A percentile compares a stretch with the other conserved stretches of the same genome.
Conservation (phyloP, 1,140 invertebrate genomes). For the Lepidostoma basale region DNA sequence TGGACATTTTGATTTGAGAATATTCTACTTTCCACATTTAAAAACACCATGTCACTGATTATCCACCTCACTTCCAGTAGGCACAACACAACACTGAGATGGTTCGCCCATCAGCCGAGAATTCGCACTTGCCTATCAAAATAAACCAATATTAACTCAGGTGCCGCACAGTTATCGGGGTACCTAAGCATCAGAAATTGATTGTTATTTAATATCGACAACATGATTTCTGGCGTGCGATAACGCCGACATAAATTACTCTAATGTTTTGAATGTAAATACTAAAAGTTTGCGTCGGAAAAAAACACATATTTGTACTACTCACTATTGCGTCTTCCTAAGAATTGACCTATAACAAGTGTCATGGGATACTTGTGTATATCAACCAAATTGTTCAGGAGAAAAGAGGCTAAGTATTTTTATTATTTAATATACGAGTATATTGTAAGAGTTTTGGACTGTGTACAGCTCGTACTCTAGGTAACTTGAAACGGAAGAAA, state of each 20-base stretch:
- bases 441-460: no score
- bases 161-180: no score
- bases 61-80: neutral
- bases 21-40: neutral
- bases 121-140: neutral
- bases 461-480: no score
- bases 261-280: no score
- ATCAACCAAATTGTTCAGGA: neutral
- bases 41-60: neutral
- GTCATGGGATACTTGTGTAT: neutral
- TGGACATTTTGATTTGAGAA: slow-evolving; percentile 22
- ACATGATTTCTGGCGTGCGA: no score
- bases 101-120: neutral
- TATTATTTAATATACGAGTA: no score
- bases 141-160: neutral
- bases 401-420: neutral
- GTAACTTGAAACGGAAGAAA: no score
- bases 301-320: no score
- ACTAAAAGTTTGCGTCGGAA: no score
- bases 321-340: slow-evolving; percentile 2
- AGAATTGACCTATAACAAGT: slow-evolving; percentile 16
- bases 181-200: no score
- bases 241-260: no score
- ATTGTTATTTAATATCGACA: no score
- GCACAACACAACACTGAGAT: neutral